Base-by-base conservation (phyloP, 1,140 invertebrate species). In the Microplitis demolitor region DNA sequence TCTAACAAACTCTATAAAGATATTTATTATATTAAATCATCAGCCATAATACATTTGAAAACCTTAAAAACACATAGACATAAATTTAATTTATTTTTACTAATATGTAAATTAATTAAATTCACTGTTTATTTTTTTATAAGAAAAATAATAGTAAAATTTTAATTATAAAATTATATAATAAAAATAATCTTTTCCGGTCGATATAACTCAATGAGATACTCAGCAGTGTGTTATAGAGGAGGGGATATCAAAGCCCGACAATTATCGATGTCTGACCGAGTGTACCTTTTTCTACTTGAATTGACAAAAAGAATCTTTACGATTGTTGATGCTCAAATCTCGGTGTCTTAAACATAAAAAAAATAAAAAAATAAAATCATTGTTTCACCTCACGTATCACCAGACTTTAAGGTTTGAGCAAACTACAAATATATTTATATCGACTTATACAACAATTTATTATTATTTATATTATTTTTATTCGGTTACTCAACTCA, bases 251-350 rank as follows among this genome's bases (percentile, higher is more conserved):
- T 54, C 61, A 63, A 54, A 56, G 35, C 13, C 60, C 67, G 33
- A 60, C 60, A 69, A 58, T 69, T 11, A 45, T 45, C 39, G 62
- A n/a, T 37, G 70, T 58, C 63, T 72, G 70, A 72, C 63, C 51
- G 53, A 50, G n/a, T 60, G 66, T 66, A 60, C 1, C 4, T 11
- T 66, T 72, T 66, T 72, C 70, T n/a, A 66, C 63, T 45, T 45
- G 16, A 63, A 64, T 45, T 39, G 53, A 33, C 63, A 66, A 37
- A 51, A 51, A 13, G 13, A 53, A 66, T 66, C 51, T 39, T 66
- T n/a, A 24, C 39, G 53, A 50, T 60, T 24, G 37, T 24, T 60
- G 13, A 62, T 62, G 60, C 60, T 13, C 34, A 5, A 31, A 62
- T 37, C 13, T 62, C 34, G 5, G 13, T 13, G 11, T 62, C 60